Evolutionary conservation across 2,113 vertebrate species (phyloP).

Genomic region (Eira barbara): DNA sequence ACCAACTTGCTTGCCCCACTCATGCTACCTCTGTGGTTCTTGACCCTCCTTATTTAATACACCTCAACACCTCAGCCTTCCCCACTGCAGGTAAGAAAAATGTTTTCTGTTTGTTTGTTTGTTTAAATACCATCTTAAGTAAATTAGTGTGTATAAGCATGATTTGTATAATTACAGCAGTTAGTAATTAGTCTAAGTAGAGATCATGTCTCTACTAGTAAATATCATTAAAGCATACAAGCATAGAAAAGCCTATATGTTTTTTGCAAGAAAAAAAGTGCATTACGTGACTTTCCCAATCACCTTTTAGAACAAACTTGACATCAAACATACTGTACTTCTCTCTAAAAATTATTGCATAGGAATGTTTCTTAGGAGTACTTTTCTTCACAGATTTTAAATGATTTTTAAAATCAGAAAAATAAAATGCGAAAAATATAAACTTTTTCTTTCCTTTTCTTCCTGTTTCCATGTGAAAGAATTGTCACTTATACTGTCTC

Average conservation of each 20-base stretch:
- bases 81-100: neutral
- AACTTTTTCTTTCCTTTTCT: neutral
- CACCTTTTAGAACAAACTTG: neutral
- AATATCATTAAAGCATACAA: conserved; percentile 42
- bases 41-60: neutral
- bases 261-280: neutral
- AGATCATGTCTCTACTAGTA: conserved; percentile 42
- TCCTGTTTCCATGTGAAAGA: neutral
- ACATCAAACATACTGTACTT: neutral
- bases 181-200: conserved; percentile 60
- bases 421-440: neutral
- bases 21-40: neutral
- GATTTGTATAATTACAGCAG: conserved; percentile 50
- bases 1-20: neutral
- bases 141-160: conserved; percentile 45
- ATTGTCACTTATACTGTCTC: neutral
- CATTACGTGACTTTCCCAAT: neutral
- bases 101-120: neutral
- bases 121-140: conserved; percentile 39
- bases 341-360: neutral
- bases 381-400: neutral
- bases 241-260: neutral
- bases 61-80: neutral
- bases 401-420: neutral
- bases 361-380: neutral